phyloP scores from a whole-genome alignment of 2,888 invertebrate species.

The Phengaris arion region DNA sequence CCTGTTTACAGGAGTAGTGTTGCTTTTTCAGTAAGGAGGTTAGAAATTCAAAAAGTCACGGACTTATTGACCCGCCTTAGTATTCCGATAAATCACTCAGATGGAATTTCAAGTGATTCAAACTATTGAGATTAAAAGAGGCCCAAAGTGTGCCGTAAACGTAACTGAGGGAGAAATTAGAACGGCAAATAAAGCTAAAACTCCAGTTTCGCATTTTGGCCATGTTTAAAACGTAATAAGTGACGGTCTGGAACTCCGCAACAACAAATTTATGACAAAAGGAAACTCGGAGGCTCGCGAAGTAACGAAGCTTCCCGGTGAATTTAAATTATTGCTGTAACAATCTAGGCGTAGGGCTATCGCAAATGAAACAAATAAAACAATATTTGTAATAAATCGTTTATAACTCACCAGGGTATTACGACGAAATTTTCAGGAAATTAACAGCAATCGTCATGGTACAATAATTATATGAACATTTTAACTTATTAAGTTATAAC shows the following conservation, averaged over 20 bases:
- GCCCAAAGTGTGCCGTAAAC: not conserved
- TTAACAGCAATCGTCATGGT: no score
- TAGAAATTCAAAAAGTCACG: no score
- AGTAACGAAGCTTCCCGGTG: slow-evolving; percentile 8
- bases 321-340: slow-evolving; percentile 10
- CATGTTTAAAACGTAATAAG: slow-evolving; percentile 8
- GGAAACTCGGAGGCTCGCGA: slow-evolving; percentile 4
- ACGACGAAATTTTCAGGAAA: no score
- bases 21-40: no score
- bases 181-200: not conserved
- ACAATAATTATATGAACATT: no score
- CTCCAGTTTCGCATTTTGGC: not conserved
- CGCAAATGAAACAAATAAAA: not conserved
- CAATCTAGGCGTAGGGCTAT: slow-evolving; percentile 4
- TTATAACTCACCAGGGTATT: no score
- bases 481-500: no score
- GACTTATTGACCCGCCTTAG: no score
- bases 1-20: no score
- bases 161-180: not conserved
- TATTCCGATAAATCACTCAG: no score
- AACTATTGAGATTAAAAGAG: not conserved
- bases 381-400: no score
- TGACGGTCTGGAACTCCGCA: not conserved
- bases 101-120: no score
- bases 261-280: slow-evolving; percentile 11